A percentile compares a stretch with the other conserved stretches of the same genome.
phyloP scores from a whole-genome alignment of 2,797 vertebrate species.

The Darevskia nairensis region DNA sequence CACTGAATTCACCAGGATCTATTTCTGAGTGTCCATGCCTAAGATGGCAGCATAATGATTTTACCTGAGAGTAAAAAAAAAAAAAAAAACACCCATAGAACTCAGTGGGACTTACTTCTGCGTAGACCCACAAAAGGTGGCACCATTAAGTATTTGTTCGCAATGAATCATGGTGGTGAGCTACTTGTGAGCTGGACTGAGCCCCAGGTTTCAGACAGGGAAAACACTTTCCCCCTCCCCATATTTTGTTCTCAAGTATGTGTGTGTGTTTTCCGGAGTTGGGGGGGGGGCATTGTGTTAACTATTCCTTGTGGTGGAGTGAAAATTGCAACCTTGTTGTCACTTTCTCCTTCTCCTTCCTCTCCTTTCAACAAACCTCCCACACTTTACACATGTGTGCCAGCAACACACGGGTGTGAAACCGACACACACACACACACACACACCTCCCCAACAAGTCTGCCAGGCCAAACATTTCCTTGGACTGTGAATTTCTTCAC shows the following conservation, averaged over 20 bases:
- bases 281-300: not conserved
- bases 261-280: not conserved
- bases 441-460: not conserved
- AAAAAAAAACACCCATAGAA: too few relatives aligned
- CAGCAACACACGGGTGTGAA: conserved; percentile 15
- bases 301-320: not conserved
- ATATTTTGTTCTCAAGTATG: too few relatives aligned
- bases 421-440: not conserved
- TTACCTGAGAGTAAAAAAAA: too few relatives aligned
- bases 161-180: too few relatives aligned
- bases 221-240: not conserved
- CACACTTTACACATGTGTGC: conserved; percentile 15
- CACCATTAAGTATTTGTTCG: not conserved
- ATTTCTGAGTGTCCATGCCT: too few relatives aligned
- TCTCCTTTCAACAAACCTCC: not conserved
- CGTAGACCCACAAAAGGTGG: not conserved
- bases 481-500: conserved; percentile 4
- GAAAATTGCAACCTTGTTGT: not conserved
- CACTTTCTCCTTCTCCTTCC: too few relatives aligned
- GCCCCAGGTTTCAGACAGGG: not conserved
- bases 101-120: too few relatives aligned
- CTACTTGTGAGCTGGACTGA: fast-evolving
- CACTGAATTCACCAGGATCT: too few relatives aligned
- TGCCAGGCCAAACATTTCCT: not conserved
- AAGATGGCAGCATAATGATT: too few relatives aligned